Conservation (phyloP, 2,113 vertebrate species). For the Pluvianellus socialis region DNA sequence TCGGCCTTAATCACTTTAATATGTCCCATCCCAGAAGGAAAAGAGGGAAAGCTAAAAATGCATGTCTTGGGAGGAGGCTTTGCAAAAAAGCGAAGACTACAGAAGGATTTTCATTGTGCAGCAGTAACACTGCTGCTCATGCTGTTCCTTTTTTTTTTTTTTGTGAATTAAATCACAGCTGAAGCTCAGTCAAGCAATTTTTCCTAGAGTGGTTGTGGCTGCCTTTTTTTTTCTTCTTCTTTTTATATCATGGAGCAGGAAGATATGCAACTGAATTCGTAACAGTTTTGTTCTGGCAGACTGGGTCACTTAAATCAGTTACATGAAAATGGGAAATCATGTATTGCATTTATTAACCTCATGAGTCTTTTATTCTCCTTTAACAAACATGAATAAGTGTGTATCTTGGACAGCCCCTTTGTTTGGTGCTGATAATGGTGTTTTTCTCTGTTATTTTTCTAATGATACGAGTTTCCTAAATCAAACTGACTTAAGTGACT, state of each 20-base stretch:
- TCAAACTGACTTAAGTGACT: neutral
- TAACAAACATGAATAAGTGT: neutral
- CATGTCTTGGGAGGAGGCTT: neutral
- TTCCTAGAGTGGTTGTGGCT: neutral
- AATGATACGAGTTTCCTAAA: neutral
- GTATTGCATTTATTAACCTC: neutral
- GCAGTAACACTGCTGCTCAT: neutral
- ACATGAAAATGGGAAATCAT: neutral
- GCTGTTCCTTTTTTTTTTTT: neutral
- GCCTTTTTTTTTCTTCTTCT: neutral
- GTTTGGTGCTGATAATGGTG: neutral
- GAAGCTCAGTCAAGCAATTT: neutral
- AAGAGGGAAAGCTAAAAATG: neutral
- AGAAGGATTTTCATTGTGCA: neutral
- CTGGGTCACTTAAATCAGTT: neutral
- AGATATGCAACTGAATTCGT: neutral
- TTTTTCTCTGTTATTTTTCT: neutral
- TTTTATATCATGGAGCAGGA: neutral
- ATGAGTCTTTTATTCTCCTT: neutral
- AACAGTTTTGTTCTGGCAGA: neutral
- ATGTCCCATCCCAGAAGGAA: neutral
- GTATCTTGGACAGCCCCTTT: neutral
- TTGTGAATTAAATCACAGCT: neutral
- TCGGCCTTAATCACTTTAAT: neutral
- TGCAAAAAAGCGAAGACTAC: neutral